Evolutionary conservation across 2,888 invertebrate genomes (phyloP).

Genomic region (Chaitophorus viminalis): DNA sequence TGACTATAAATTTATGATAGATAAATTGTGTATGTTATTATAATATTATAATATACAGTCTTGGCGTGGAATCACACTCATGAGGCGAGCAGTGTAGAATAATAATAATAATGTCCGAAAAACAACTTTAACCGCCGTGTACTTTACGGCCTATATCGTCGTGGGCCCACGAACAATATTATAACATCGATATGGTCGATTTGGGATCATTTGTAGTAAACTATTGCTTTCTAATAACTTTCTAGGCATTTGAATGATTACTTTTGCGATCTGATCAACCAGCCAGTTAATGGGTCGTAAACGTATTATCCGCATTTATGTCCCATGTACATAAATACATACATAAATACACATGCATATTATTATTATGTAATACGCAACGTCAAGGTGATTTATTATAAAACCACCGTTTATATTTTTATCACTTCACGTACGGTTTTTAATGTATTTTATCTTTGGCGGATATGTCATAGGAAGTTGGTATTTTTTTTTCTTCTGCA

Average conservation of each 20-base stretch:
- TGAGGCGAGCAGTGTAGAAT: neutral
- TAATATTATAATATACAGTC: neutral
- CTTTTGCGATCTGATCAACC: constrained; percentile 26
- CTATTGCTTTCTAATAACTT: constrained; percentile 44
- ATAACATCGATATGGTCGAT: constrained; percentile 10
- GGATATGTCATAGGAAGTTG: neutral
- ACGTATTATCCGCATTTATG: neutral
- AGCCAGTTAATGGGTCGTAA: constrained; percentile 27
- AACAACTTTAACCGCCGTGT: neutral
- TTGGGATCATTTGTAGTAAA: neutral
- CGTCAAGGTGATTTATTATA: neutral
- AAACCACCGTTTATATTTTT: neutral
- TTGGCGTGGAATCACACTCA: neutral
- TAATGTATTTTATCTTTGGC: neutral
- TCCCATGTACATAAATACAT: too few species aligned
- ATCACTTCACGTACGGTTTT: neutral
- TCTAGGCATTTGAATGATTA: constrained; percentile 38
- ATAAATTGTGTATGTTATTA: neutral
- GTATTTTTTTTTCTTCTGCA: neutral
- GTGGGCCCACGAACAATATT: neutral
- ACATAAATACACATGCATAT: too few species aligned
- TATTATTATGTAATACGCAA: neutral
- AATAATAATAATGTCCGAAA: constrained; percentile 2
- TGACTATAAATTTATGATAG: neutral
- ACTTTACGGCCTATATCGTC: neutral